Evolutionary conservation across 2,113 vertebrate species (phyloP).

Genomic region (Meleagris gallopavo): DNA sequence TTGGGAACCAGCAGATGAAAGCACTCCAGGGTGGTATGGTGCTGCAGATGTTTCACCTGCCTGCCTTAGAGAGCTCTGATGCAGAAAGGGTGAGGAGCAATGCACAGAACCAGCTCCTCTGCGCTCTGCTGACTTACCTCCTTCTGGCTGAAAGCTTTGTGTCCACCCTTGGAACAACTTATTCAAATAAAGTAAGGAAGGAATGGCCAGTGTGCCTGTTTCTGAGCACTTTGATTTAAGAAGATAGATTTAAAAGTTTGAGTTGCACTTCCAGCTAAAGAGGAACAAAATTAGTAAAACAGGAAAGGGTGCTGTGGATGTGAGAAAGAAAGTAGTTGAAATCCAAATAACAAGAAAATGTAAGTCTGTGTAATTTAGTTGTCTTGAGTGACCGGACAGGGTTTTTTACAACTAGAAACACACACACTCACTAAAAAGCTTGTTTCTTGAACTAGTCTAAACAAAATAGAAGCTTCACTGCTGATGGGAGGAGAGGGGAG

Average conservation of each 20-base stretch:
- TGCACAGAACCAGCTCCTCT: neutral
- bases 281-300: neutral
- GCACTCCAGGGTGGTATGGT: conserved; percentile 4
- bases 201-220: neutral
- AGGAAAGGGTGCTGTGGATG: neutral
- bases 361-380: neutral
- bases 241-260: neutral
- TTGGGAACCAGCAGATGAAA: conserved; percentile 39
- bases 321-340: neutral
- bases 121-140: neutral
- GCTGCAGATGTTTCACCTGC: conserved; percentile 18
- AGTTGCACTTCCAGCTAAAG: neutral
- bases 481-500: neutral
- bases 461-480: neutral
- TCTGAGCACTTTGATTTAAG: neutral
- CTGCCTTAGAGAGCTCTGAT: conserved; percentile 19
- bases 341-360: neutral
- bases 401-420: neutral
- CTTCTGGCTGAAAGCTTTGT: neutral
- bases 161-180: neutral
- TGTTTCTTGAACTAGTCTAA: neutral
- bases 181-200: neutral
- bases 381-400: neutral
- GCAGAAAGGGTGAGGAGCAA: neutral
- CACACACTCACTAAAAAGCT: rapidly evolving